Percentiles rank a stretch among this genome's conserved stretches.
Evolutionary conservation across 1,140 invertebrate genomes (phyloP).

Genomic region (Pentalonia nigronervosa): DNA sequence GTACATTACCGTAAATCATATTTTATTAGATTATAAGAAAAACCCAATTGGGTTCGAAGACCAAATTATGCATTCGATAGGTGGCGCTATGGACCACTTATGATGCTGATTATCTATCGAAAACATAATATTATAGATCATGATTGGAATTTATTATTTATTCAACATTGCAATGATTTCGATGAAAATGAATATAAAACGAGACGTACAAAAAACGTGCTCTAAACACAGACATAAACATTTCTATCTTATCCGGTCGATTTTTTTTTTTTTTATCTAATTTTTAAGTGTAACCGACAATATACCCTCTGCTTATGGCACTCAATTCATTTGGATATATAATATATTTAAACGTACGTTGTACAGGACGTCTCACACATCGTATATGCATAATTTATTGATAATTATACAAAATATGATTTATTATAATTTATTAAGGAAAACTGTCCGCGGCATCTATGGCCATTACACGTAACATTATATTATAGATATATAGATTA

Average conservation of each 20-base stretch:
- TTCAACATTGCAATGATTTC: neutral
- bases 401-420: too few species aligned
- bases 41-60: neutral
- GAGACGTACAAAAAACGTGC: neutral
- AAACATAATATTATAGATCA: neutral
- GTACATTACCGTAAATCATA: neutral
- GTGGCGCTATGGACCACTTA: neutral
- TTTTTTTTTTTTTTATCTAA: neutral
- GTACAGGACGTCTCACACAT: neutral
- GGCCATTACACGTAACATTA: too few species aligned
- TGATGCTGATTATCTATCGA: neutral
- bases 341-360: neutral
- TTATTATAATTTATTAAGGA: too few species aligned
- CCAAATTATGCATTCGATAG: neutral
- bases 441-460: too few species aligned
- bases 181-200: neutral
- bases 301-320: neutral
- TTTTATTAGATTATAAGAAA: neutral
- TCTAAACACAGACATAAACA: too few species aligned
- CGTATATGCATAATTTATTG: neutral
- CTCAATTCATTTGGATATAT: neutral
- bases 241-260: neutral
- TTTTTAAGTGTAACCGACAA: neutral
- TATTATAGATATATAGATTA: too few species aligned
- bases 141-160: constrained; percentile 14